These are phyloP conservation scores for Pituophis catenifer DNA, from an alignment of 2,113 vertebrate species.

Conservation along the genomic window DNA sequence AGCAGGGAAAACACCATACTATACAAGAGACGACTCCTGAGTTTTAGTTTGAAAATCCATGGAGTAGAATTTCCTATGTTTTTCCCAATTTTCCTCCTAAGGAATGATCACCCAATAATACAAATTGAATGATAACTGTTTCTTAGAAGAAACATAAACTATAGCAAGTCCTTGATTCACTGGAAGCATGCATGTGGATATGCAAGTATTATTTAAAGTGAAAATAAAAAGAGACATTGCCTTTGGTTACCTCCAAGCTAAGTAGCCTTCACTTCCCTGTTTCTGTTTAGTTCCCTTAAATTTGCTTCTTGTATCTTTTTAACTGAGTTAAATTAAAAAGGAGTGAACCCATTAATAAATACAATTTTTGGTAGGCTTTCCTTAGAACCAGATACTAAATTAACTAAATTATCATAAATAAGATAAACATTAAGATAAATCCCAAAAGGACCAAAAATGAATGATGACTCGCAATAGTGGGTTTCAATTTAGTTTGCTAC, in stretches of 20 bases:
- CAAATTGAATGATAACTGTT: neutral
- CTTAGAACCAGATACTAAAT: neutral
- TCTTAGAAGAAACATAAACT: neutral
- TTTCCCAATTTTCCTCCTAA: neutral
- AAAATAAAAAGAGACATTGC: neutral
- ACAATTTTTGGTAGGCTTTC: neutral
- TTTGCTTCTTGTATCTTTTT: neutral
- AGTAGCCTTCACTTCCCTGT: neutral
- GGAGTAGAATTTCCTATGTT: neutral
- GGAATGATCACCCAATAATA: neutral
- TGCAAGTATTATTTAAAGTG: neutral
- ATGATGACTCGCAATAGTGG: neutral
- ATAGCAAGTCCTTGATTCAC: neutral
- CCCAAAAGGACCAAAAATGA: neutral
- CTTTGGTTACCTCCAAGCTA: neutral
- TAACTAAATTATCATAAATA: neutral
- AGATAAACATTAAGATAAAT: neutral
- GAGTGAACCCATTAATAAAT: neutral
- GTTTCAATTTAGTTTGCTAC: too few relatives aligned
- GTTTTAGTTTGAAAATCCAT: neutral
- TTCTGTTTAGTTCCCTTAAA: neutral
- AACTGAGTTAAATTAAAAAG: neutral
- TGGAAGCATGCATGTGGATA: neutral
- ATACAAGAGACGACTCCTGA: neutral
- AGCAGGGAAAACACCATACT: neutral